phyloP scores from a whole-genome alignment of 2,113 vertebrate species.

The Noctilio leporinus region DNA sequence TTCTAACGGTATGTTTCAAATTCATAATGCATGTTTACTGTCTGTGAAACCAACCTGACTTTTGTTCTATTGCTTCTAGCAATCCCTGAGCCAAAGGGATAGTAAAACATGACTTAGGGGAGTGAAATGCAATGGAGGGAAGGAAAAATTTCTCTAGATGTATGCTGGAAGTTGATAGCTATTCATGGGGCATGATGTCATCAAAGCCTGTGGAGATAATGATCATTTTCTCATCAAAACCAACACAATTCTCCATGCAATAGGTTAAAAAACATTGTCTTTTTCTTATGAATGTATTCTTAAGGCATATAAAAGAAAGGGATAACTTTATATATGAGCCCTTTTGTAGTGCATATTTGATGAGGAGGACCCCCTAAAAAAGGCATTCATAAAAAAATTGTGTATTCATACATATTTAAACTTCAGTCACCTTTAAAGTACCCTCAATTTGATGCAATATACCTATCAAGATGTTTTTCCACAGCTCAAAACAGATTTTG shows the following conservation, averaged over 20 bases:
- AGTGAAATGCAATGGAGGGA: not conserved
- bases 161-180: not conserved
- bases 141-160: not conserved
- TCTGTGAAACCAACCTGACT: slow-evolving; percentile 19
- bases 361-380: too few relatives aligned
- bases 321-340: not conserved
- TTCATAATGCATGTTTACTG: slow-evolving; percentile 32
- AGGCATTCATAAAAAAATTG: too few relatives aligned
- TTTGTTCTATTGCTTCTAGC: not conserved
- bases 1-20: slow-evolving; percentile 37
- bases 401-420: too few relatives aligned
- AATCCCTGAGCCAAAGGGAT: not conserved
- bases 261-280: not conserved
- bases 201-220: not conserved
- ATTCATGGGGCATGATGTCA: not conserved
- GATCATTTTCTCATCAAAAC: not conserved
- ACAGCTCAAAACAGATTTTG: too few relatives aligned
- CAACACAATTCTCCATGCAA: not conserved
- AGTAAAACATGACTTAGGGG: not conserved
- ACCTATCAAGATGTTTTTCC: too few relatives aligned
- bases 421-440: too few relatives aligned
- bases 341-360: not conserved
- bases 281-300: not conserved
- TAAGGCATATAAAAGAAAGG: not conserved
- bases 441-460: too few relatives aligned